A percentile compares a stretch with the other conserved stretches of the same genome.
Conservation (phyloP, 2,888 invertebrate species). For the Thyatira batis region DNA sequence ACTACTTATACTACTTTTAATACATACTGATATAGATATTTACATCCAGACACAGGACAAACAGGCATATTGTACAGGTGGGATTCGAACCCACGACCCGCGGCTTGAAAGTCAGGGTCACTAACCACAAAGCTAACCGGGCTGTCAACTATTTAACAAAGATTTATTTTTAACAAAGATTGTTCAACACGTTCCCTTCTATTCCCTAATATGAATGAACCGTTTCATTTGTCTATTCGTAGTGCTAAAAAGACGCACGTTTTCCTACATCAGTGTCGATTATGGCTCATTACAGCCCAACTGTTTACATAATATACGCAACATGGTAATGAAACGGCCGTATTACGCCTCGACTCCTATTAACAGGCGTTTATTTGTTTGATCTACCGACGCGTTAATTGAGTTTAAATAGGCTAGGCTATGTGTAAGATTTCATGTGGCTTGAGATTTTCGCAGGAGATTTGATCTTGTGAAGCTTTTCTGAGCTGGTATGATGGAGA, state of each 20-base stretch:
- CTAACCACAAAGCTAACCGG: too few species aligned
- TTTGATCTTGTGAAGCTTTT: not conserved
- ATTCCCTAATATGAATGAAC: not conserved
- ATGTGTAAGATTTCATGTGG: not conserved
- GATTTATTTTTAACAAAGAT: too few species aligned
- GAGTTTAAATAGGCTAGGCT: not conserved
- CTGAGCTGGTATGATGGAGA: too few species aligned
- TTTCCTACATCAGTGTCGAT: not conserved
- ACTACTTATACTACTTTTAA: too few species aligned
- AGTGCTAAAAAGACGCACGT: not conserved
- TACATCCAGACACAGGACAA: too few species aligned
- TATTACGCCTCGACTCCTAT: not conserved
- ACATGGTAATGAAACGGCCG: conserved; percentile 1
- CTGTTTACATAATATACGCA: conserved; percentile 1
- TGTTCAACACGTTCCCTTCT: too few species aligned
- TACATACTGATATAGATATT: too few species aligned
- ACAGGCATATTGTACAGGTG: too few species aligned
- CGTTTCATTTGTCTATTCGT: not conserved
- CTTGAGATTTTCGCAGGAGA: not conserved
- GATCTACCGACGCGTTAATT: not conserved
- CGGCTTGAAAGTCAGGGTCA: too few species aligned
- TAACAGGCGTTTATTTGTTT: conserved; percentile 1
- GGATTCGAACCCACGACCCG: too few species aligned
- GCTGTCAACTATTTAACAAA: too few species aligned
- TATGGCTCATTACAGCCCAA: not conserved